Evolutionary conservation across 2,888 invertebrate species (phyloP), one percentile per base, ranked within the genome.

Genomic region (Aporophyla nigra): DNA sequence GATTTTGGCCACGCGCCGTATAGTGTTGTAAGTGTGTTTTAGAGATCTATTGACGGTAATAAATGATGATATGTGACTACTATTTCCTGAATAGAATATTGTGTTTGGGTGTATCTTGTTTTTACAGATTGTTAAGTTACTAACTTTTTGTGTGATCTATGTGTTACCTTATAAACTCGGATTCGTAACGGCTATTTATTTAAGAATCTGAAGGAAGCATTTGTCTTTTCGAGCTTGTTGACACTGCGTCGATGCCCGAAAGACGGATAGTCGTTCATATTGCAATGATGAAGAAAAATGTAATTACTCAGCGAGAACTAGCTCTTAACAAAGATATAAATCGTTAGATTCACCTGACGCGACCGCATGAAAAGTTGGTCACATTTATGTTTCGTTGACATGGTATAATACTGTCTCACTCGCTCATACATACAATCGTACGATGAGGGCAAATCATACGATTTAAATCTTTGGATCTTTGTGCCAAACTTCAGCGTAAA

Each of bases 31-130:
- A 1, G 5, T 27, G 27, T 49, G 9, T 33, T 53, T 43, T 43
- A 43, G 40, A 53, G 2, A 43, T 43, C 2, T 27, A 43, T 43
- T 70, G 7, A 71, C 6, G 16, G 43, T 1, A 3, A 2, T 16
- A 0, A 43, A 43, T 71, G 21, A 70, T 71, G 43, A 1, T 21
- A 40, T 43, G 58, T 59, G 73, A 73, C 73, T 27, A 24, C 7
- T 73, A 40, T 58, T 33, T 49, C 10, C 5, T 12, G 16, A 54
- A 27, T 33, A 33, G 33, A 40, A n/a, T 16, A 14, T 2, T 24
- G 6, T 16, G 24, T 56, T 24, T n/a, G 4, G 46, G 27, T 33
- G 19, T 7, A 6, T 12, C 2, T n/a, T 66, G 46, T 70, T n/a
- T 46, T 12, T 33, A 49, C 4, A 33, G 6, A 14, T 46, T 10